Evolutionary conservation across 2,113 vertebrate genomes (phyloP).

Genomic region (Callopanchax toddi): DNA sequence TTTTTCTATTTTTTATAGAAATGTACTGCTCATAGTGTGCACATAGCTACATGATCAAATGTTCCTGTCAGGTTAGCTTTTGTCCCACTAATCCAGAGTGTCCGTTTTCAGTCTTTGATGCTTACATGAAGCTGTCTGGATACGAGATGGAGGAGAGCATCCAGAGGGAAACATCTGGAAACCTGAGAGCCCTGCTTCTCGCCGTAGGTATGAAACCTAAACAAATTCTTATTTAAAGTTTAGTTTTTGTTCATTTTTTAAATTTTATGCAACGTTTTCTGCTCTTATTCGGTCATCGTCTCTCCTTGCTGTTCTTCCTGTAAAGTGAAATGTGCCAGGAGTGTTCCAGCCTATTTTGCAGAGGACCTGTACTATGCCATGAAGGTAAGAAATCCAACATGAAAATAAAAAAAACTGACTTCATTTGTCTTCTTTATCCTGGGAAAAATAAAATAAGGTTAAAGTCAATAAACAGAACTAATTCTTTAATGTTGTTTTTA

Average conservation of each 20-base stretch:
- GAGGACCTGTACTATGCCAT: conserved; percentile 90
- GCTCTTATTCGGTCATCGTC: neutral
- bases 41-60: neutral
- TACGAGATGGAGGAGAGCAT: conserved; percentile 96
- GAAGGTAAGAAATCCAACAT: conserved; percentile 81
- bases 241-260: neutral
- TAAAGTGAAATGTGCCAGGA: conserved; percentile 90
- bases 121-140: conserved; percentile 93
- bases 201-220: conserved; percentile 85
- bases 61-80: neutral
- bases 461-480: no score
- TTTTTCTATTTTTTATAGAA: no score
- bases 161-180: conserved; percentile 91
- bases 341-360: conserved; percentile 91
- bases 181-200: conserved; percentile 85
- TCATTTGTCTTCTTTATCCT: no score
- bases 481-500: no score
- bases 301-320: conserved; percentile 1
- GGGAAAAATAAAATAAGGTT: no score
- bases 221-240: neutral
- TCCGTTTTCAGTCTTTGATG: conserved; percentile 86
- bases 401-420: no score
- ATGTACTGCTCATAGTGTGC: no score
- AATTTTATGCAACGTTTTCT: neutral
- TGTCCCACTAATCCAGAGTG: neutral